phyloP scores from a whole-genome alignment of 2,797 vertebrate species.

The Sebastes taczanowskii region DNA sequence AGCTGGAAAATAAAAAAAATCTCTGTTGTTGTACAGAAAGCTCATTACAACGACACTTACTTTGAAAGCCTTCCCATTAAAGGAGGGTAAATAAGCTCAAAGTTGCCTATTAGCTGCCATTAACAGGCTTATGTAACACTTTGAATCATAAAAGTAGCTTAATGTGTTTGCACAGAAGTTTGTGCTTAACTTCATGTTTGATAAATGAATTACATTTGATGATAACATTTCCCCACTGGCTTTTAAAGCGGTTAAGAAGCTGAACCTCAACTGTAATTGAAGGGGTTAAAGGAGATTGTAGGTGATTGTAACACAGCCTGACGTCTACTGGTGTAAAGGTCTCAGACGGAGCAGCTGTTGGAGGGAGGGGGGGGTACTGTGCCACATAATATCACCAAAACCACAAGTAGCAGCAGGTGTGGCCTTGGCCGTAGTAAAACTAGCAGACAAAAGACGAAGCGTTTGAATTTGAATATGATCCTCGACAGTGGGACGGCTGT shows the following conservation, averaged over 20 bases:
- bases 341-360: slow-evolving; percentile 64
- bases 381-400: slow-evolving; percentile 36
- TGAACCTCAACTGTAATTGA: slow-evolving; percentile 48
- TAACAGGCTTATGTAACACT: background rate
- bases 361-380: background rate
- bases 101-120: background rate
- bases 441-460: slow-evolving; percentile 11
- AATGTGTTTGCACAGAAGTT: background rate
- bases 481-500: slow-evolving; percentile 9
- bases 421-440: background rate
- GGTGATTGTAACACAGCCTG: slow-evolving; percentile 37
- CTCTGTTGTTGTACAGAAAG: background rate
- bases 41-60: background rate
- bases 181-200: background rate
- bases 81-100: fast-evolving
- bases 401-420: slow-evolving; percentile 72
- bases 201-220: slow-evolving; percentile 11
- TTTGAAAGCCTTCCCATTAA: background rate
- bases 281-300: slow-evolving; percentile 41
- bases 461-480: slow-evolving; percentile 17
- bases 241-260: slow-evolving; percentile 41
- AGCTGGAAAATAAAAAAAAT: background rate
- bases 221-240: background rate
- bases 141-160: background rate
- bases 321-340: slow-evolving; percentile 22